phyloP scores from a whole-genome alignment of 2,888 invertebrate species.

The Ochropleura plecta region DNA sequence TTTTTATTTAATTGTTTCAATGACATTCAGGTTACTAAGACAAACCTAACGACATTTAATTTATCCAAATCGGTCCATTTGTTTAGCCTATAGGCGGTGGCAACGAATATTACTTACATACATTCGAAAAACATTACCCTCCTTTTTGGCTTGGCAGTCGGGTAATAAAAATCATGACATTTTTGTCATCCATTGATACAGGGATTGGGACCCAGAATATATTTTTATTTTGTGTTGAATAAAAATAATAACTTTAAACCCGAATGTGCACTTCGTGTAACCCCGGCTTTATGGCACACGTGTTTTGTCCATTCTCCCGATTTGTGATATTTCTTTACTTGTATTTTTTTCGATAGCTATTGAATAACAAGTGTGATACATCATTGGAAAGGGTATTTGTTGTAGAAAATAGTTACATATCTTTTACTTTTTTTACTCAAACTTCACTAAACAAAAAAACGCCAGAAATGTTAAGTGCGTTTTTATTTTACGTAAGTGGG shows the following conservation, averaged over 20 bases:
- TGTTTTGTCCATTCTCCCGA: conserved; percentile 10
- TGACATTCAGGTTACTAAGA: neutral
- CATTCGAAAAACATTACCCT: too few relatives aligned
- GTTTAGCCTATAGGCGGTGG: neutral
- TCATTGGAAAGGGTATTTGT: neutral
- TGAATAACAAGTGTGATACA: conserved; percentile 6
- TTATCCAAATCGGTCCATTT: neutral
- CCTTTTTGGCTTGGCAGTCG: too few relatives aligned
- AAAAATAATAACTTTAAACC: conserved; percentile 4
- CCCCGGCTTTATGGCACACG: neutral
- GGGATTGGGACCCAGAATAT: too few relatives aligned
- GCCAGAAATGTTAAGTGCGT: too few relatives aligned
- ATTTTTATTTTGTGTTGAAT: too few relatives aligned
- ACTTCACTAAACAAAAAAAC: too few relatives aligned
- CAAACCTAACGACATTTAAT: neutral
- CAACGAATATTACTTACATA: neutral
- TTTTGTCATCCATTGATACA: too few relatives aligned
- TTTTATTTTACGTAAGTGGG: too few relatives aligned
- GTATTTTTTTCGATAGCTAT: conserved; percentile 6
- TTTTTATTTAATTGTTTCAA: neutral
- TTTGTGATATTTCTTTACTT: conserved; percentile 9
- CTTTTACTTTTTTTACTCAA: too few relatives aligned
- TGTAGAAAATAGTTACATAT: neutral
- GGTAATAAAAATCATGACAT: too few relatives aligned
- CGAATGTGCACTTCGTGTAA: conserved; percentile 6